A percentile compares a stretch with the other conserved stretches of the same genome.
These are phyloP conservation scores for Sparidentex hasta DNA, from an alignment of 2,797 vertebrate species.

Conservation along the genomic window DNA sequence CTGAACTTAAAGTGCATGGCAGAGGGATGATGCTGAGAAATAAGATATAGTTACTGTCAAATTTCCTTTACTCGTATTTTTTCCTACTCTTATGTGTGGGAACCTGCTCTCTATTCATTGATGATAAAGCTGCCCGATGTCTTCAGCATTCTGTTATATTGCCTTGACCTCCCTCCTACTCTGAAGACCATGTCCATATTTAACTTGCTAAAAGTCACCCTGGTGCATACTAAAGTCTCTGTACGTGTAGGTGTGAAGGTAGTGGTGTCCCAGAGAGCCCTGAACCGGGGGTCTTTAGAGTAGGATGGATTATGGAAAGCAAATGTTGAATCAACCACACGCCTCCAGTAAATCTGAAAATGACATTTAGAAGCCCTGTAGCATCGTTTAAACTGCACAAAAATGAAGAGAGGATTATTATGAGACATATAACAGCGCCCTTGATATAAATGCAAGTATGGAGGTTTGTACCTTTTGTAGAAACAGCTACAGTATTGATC, in stretches of 20 bases:
- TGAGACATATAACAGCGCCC: neutral
- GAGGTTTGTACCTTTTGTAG: neutral
- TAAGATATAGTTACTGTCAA: neutral
- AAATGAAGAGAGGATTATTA: neutral
- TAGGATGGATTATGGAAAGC: slow-evolving; percentile 49
- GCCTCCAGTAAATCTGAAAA: slow-evolving; percentile 24
- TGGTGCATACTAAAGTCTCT: slow-evolving; percentile 32
- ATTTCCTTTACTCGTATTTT: neutral
- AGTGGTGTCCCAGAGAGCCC: slow-evolving; percentile 27
- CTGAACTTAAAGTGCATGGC: neutral
- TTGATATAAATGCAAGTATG: neutral
- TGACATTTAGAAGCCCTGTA: neutral
- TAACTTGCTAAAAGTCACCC: slow-evolving; percentile 53
- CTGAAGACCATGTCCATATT: slow-evolving; percentile 48
- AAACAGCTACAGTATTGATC: neutral
- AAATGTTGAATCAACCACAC: slow-evolving; percentile 46
- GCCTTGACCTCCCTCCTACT: slow-evolving; percentile 69
- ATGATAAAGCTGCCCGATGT: slow-evolving; percentile 38
- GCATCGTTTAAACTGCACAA: slow-evolving; percentile 5
- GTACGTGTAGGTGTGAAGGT: slow-evolving; percentile 57
- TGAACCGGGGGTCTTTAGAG: slow-evolving; percentile 42
- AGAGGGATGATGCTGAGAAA: neutral
- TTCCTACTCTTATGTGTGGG: slow-evolving; percentile 8
- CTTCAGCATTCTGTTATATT: slow-evolving; percentile 31
- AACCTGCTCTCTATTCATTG: slow-evolving; percentile 40